Evolutionary conservation across 2,888 invertebrate genomes (phyloP).

Genomic region (Drosophila macrothrix): DNA sequence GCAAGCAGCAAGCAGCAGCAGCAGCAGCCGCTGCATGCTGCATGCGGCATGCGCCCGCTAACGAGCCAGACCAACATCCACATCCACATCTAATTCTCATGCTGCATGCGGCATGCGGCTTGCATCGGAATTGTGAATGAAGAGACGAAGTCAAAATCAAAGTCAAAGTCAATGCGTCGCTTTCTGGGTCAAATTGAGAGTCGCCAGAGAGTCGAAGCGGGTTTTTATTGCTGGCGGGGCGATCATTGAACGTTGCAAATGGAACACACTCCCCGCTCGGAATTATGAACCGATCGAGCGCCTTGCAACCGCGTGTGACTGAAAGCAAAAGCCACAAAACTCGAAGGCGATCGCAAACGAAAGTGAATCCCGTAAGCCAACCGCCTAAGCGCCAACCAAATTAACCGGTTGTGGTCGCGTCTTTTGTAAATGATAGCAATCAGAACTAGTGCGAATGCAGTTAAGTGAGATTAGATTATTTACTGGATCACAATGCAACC

Average conservation of each 20-base stretch:
- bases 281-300: conserved; percentile 52
- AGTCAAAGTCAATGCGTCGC: conserved; percentile 36
- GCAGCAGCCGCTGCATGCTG: neutral
- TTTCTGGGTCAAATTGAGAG: conserved; percentile 66
- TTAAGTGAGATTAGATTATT: conserved; percentile 60
- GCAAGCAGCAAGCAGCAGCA: conserved; percentile 14
- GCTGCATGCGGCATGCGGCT: conserved; percentile 31
- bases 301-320: conserved; percentile 56
- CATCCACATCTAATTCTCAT: conserved; percentile 54
- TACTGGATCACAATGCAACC: neutral
- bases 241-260: conserved; percentile 54
- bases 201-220: conserved; percentile 30
- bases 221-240: conserved; percentile 24
- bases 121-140: conserved; percentile 68
- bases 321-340: conserved; percentile 65
- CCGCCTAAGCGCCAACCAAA: conserved; percentile 53
- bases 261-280: conserved; percentile 46
- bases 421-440: conserved; percentile 70
- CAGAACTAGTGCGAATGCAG: conserved; percentile 76
- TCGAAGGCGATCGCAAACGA: conserved; percentile 47
- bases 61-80: conserved; percentile 24
- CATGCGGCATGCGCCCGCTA: conserved; percentile 23
- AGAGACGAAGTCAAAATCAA: conserved; percentile 29
- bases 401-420: conserved; percentile 25
- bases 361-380: conserved; percentile 65